Evolutionary conservation across 2,113 vertebrate species (phyloP).

Genomic region (Carassius carassius): DNA sequence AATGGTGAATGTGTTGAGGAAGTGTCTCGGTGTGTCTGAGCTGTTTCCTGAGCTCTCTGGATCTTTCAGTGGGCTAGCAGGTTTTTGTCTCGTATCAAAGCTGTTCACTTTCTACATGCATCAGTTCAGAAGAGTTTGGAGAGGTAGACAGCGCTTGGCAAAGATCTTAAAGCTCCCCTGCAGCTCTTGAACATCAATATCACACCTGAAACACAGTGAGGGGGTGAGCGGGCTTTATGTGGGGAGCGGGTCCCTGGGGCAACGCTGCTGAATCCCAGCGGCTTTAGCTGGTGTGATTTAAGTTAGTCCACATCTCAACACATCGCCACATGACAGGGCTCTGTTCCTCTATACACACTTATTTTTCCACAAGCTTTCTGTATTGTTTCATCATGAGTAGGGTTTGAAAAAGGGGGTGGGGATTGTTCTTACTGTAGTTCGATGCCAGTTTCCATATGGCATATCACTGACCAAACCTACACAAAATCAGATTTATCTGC

Average conservation of each 20-base stretch:
- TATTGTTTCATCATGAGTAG: neutral
- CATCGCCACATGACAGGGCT: conserved; percentile 8
- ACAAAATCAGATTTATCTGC: neutral
- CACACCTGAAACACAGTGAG: conserved; percentile 35
- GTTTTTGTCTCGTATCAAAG: conserved; percentile 41
- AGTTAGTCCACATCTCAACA: conserved; percentile 18
- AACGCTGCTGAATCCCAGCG: neutral
- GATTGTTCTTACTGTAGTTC: neutral
- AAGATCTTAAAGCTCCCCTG: conserved; percentile 37
- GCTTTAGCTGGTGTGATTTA: neutral
- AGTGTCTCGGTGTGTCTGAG: neutral
- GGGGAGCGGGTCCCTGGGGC: conserved; percentile 3
- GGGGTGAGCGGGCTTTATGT: neutral
- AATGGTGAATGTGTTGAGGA: neutral
- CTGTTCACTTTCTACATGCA: conserved; percentile 11
- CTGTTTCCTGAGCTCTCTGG: neutral
- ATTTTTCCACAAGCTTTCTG: neutral
- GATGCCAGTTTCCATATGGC: neutral
- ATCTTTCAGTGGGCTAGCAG: conserved; percentile 14
- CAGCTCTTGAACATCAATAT: conserved; percentile 31
- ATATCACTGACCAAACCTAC: conserved; percentile 5
- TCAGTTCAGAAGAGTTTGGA: conserved; percentile 7
- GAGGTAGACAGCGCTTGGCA: conserved; percentile 21
- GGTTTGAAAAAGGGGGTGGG: neutral
- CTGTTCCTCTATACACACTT: neutral